Evolutionary conservation across 2,888 invertebrate genomes (phyloP), one percentile per base, ranked within the genome.

Genomic region (Melitaea athalia): DNA sequence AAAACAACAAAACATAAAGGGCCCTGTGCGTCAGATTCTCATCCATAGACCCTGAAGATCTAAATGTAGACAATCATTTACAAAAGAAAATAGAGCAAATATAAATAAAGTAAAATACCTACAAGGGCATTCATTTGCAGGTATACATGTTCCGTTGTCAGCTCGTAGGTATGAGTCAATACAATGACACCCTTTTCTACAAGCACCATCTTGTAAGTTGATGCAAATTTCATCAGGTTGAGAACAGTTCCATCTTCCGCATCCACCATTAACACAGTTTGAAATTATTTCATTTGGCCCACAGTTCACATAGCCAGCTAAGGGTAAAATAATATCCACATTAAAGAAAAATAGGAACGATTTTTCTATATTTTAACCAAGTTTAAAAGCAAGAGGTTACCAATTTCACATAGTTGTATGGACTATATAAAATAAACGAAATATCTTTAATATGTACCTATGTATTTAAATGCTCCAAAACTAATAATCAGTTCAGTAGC

Each of bases 201-300:
- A 75, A 17, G 52, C 64, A 11, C 68, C 69, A 14, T 68, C 59
- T 4, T 24, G n/a, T 24, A 65, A 15, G 14, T 72, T 53, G 31
- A 72, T 62, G 55, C 83, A 33, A 71, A 70, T 59, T 42, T 12
- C 7, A 77, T 53, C 81, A 10, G 81, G 64, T 59, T 83, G 77
- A 0, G 79, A 71, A 68, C 85, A 85, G 12, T 74, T 76, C 49
- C 70, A 71, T 8, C 80, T 77, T 12, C 73, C 67, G 63, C 80
- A 79, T 10, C 70, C 74, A 14, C 70, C 73, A 31, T 76, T 76
- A 5, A 74, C 72, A 61, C 82, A 83, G 5, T 59, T 47, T 0
- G 74, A 71, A 14, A 71, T 75, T 5, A 67, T 69, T 74, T 82
- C 81, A 47, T 81, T 68, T 0, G 69, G 49, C 0, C 61, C 61